phyloP scores from a whole-genome alignment of 1,140 invertebrate species.

The Drosophila rufa region DNA sequence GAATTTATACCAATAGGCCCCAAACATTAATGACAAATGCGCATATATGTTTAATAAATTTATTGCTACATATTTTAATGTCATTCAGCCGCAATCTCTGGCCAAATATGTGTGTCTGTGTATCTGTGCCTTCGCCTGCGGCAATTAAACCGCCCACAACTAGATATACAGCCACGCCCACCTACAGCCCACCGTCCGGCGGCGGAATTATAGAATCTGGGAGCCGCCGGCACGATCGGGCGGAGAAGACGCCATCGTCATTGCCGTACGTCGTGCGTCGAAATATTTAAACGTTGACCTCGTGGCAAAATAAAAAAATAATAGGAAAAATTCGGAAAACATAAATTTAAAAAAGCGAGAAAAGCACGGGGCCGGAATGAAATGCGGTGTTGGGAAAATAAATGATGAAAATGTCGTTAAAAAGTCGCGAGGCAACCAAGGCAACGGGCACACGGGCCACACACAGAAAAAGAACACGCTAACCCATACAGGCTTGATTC shows the following conservation, averaged over 20 bases:
- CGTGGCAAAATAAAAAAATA: conserved; percentile 45
- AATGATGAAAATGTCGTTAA: conserved; percentile 70
- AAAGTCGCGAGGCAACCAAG: conserved; percentile 48
- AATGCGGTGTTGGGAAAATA: conserved; percentile 71
- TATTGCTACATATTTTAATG: conserved; percentile 64
- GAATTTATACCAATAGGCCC: conserved; percentile 4
- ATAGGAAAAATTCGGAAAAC: conserved; percentile 51
- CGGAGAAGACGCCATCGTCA: conserved; percentile 49
- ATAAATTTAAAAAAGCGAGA: conserved; percentile 62
- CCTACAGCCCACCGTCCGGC: conserved; percentile 42
- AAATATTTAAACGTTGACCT: conserved; percentile 78
- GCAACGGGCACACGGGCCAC: conserved; percentile 36
- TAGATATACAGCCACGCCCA: conserved; percentile 32
- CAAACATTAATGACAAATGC: conserved; percentile 21
- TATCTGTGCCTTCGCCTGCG: conserved; percentile 37
- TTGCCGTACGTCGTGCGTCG: conserved; percentile 50
- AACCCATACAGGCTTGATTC: conserved; percentile 4
- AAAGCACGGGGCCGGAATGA: conserved; percentile 32
- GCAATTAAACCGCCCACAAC: conserved; percentile 74
- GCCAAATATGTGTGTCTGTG: conserved; percentile 48
- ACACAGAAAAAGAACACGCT: conserved; percentile 21
- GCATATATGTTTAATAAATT: conserved; percentile 57
- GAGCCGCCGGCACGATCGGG: conserved; percentile 31
- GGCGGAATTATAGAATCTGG: conserved; percentile 31
- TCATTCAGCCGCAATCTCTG: conserved; percentile 52